Evolutionary conservation across 2,113 vertebrate genomes (phyloP).

Genomic region (Eulemur macaco): DNA sequence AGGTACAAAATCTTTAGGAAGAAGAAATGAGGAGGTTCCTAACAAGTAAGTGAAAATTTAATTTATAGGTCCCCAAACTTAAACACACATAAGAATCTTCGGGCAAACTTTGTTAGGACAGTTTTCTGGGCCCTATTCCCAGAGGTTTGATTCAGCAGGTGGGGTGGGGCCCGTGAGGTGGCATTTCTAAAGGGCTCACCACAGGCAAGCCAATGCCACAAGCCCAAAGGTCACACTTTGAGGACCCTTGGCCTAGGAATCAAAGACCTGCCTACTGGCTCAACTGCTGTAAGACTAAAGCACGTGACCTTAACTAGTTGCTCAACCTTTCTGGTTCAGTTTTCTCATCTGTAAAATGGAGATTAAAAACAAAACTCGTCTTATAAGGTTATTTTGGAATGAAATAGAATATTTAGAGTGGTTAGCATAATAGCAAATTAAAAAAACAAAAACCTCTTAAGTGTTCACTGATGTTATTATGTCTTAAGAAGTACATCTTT

Average conservation of each 20-base stretch:
- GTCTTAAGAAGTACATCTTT: slow-evolving; percentile 5
- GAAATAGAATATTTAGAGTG: background rate
- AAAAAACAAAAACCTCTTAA: background rate
- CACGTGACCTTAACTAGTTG: background rate
- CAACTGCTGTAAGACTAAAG: background rate
- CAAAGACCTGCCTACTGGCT: background rate
- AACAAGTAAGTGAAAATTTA: background rate
- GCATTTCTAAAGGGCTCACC: background rate
- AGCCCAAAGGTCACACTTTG: accelerated
- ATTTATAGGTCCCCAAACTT: background rate
- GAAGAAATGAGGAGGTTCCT: background rate
- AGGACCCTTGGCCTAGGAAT: background rate
- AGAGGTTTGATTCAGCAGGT: background rate
- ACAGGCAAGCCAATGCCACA: background rate
- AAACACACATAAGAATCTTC: background rate
- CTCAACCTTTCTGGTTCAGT: background rate
- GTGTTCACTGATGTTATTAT: background rate
- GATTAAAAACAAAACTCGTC: background rate
- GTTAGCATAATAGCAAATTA: background rate
- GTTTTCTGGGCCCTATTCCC: background rate
- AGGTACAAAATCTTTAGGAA: background rate
- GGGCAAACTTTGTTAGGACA: background rate
- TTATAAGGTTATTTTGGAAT: background rate
- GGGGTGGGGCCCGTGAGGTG: background rate
- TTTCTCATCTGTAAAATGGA: background rate